Percentiles rank a stretch among this genome's conserved stretches.
Conservation (phyloP, 2,113 vertebrate genomes). For the Jacana jacana region DNA sequence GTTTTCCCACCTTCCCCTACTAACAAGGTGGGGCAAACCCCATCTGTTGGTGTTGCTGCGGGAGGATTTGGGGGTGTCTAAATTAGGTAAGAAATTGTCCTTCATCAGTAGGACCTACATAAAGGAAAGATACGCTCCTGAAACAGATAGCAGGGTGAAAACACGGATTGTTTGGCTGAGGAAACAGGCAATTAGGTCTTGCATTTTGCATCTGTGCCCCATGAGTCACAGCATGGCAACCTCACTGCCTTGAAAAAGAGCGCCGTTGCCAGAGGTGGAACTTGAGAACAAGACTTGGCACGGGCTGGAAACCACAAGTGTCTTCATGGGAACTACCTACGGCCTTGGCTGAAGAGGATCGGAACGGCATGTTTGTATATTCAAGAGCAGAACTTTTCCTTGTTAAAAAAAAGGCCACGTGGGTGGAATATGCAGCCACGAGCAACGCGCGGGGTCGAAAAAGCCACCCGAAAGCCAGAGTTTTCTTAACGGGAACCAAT, state of each 20-base stretch:
- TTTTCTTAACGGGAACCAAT: background rate
- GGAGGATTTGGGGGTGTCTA: background rate
- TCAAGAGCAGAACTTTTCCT: background rate
- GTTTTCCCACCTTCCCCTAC: background rate
- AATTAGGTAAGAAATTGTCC: conserved; percentile 17
- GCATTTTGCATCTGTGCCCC: background rate
- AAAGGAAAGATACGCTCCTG: background rate
- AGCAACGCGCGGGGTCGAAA: background rate
- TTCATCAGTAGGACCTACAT: background rate
- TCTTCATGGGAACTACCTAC: background rate
- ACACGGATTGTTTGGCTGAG: background rate
- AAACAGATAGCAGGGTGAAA: conserved; percentile 5
- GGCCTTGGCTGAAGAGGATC: background rate
- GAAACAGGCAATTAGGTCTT: background rate
- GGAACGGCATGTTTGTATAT: background rate
- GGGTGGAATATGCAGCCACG: background rate
- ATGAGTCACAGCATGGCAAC: conserved; percentile 14
- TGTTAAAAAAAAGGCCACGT: background rate
- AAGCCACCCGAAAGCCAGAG: background rate
- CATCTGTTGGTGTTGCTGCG: background rate
- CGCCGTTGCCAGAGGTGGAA: conserved; percentile 3
- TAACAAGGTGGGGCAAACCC: background rate
- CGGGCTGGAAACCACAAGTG: conserved; percentile 19
- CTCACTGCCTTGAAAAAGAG: conserved; percentile 29
- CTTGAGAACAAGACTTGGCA: conserved; percentile 44